phyloP scores from a whole-genome alignment of 2,797 vertebrate species.

The Mormyrus hasselquistii region DNA sequence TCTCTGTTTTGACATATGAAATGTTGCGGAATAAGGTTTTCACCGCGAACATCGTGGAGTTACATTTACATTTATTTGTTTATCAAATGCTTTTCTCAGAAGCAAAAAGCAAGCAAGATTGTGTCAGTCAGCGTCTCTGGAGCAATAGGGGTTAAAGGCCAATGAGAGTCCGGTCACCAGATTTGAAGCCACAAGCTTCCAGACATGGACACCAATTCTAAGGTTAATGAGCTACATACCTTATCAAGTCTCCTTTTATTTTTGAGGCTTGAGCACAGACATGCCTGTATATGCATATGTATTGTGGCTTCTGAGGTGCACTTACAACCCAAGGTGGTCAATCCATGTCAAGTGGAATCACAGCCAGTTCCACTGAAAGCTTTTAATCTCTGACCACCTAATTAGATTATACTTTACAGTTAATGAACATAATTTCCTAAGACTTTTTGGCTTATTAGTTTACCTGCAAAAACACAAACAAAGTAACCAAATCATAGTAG shows the following conservation, averaged over 20 bases:
- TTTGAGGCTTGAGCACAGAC: neutral
- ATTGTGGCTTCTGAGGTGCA: neutral
- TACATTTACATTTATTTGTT: neutral
- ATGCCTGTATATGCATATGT: neutral
- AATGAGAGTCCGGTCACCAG: neutral
- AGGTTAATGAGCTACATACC: neutral
- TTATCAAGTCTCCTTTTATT: neutral
- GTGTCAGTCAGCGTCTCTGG: neutral
- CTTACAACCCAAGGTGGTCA: neutral
- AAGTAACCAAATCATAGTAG: neutral
- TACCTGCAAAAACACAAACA: neutral
- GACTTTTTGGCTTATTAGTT: neutral
- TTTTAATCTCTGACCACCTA: conserved; percentile 3
- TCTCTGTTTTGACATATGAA: neutral
- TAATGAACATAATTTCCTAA: neutral
- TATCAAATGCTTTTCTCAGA: neutral
- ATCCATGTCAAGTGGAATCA: neutral
- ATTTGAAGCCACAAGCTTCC: neutral
- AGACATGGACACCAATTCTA: neutral
- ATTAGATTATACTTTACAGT: neutral
- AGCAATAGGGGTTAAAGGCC: neutral
- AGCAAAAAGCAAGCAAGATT: neutral
- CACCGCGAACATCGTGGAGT: neutral
- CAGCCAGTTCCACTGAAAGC: neutral
- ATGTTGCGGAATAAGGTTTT: neutral